Percentiles rank a stretch among this genome's conserved stretches.
These are phyloP conservation scores for Phengaris arion DNA, from an alignment of 2,888 invertebrate genomes.

Conservation along the genomic window DNA sequence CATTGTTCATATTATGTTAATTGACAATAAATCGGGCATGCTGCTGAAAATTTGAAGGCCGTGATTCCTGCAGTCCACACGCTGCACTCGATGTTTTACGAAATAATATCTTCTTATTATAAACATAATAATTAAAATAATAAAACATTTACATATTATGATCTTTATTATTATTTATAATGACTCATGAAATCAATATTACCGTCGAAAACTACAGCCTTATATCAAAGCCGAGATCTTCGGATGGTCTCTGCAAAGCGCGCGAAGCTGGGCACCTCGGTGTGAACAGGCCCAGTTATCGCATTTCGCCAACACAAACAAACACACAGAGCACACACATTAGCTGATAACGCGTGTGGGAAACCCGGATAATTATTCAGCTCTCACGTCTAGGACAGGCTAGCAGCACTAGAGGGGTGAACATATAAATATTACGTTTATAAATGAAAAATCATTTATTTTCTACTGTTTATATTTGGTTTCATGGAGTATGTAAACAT, in stretches of 20 bases:
- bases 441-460: not conserved
- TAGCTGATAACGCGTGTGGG: constrained; percentile 45
- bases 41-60: too few species aligned
- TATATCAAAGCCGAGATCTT: not conserved
- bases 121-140: too few species aligned
- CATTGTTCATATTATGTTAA: too few species aligned
- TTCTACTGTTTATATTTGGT: not conserved
- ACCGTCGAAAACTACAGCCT: not conserved
- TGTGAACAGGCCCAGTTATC: constrained; percentile 45
- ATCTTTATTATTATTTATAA: too few species aligned
- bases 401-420: not conserved
- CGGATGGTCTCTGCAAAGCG: not conserved
- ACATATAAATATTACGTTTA: not conserved
- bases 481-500: not conserved
- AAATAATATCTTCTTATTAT: too few species aligned
- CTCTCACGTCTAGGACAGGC: constrained; percentile 17
- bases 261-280: constrained; percentile 30
- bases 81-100: too few species aligned
- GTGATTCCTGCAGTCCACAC: too few species aligned
- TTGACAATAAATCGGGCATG: too few species aligned
- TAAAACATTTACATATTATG: too few species aligned
- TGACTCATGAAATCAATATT: too few species aligned
- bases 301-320: constrained; percentile 44
- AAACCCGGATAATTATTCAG: constrained; percentile 31
- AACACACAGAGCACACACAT: constrained; percentile 41